Evolutionary conservation across 1,140 invertebrate genomes (phyloP).

Genomic region (Melipona quadrifasciata): DNA sequence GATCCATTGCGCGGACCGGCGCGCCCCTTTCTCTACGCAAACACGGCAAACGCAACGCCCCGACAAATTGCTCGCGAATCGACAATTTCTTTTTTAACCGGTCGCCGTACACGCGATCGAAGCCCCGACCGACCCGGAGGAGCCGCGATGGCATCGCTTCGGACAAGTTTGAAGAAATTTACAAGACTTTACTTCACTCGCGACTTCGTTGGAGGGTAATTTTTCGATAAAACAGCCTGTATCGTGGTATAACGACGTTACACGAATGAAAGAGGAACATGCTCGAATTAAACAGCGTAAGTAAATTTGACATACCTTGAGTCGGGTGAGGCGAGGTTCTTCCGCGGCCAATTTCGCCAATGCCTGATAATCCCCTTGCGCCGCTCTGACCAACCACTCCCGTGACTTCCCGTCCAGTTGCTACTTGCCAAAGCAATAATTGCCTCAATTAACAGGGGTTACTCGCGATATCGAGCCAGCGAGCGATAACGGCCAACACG

Average conservation of each 20-base stretch:
- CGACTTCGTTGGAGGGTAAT: no score
- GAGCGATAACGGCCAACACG: not conserved
- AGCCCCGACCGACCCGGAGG: not conserved
- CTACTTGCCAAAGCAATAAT: conserved; percentile 67
- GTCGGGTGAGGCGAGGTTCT: conserved; percentile 89
- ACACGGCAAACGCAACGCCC: not conserved
- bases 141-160: not conserved
- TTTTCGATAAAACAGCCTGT: no score
- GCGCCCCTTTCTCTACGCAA: conserved; percentile 33
- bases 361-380: conserved; percentile 91
- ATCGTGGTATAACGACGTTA: not conserved
- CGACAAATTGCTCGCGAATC: conserved; percentile 42
- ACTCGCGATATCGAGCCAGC: conserved; percentile 43
- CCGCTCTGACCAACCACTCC: conserved; percentile 92
- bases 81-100: conserved; percentile 36
- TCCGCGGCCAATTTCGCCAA: conserved; percentile 91
- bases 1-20: conserved; percentile 53
- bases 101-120: not conserved
- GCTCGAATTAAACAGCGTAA: not conserved
- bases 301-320: conserved; percentile 85
- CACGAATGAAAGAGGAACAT: not conserved
- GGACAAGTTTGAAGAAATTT: conserved; percentile 15
- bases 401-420: conserved; percentile 87
- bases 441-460: conserved; percentile 57
- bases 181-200: not conserved